phyloP scores from a whole-genome alignment of 2,113 vertebrate species.

The Calypte anna region DNA sequence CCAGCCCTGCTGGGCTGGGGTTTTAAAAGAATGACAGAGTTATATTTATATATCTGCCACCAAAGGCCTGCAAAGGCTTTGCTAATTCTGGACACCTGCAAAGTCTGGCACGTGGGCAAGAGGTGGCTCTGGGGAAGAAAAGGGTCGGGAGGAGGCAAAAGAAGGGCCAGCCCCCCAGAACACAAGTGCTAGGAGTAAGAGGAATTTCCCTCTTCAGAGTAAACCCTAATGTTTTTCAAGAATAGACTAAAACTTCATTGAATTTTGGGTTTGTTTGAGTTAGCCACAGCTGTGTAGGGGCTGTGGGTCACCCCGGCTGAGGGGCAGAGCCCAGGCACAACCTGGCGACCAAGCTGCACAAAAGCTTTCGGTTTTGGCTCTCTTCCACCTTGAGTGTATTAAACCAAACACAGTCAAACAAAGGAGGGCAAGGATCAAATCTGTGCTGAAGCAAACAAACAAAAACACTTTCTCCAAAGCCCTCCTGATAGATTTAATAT shows the following conservation, averaged over 20 bases:
- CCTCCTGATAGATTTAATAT: not conserved
- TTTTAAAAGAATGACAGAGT: slow-evolving; percentile 9
- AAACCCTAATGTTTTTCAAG: not conserved
- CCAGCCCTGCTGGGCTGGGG: not conserved
- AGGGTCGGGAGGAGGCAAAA: rapidly evolving
- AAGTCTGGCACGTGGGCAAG: not conserved
- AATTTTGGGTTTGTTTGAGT: not conserved
- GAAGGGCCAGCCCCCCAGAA: rapidly evolving
- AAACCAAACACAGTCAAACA: not conserved
- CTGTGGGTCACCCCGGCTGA: rapidly evolving
- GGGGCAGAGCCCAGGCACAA: not conserved
- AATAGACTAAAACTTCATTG: not conserved
- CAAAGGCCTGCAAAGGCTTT: not conserved
- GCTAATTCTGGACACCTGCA: slow-evolving; percentile 42
- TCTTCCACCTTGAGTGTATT: not conserved
- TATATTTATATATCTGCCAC: not conserved
- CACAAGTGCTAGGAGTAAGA: rapidly evolving
- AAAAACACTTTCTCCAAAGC: not conserved
- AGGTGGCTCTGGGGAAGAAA: not conserved
- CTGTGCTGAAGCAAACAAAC: not conserved
- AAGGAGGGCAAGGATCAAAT: not conserved
- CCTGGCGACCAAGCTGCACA: not conserved
- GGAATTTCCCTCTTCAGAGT: not conserved
- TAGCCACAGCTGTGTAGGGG: rapidly evolving
- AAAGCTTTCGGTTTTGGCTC: not conserved